Evolutionary conservation across 2,797 vertebrate species (phyloP), one percentile per base, ranked within the genome.

Genomic region (Hippopotamyrus pictus): DNA sequence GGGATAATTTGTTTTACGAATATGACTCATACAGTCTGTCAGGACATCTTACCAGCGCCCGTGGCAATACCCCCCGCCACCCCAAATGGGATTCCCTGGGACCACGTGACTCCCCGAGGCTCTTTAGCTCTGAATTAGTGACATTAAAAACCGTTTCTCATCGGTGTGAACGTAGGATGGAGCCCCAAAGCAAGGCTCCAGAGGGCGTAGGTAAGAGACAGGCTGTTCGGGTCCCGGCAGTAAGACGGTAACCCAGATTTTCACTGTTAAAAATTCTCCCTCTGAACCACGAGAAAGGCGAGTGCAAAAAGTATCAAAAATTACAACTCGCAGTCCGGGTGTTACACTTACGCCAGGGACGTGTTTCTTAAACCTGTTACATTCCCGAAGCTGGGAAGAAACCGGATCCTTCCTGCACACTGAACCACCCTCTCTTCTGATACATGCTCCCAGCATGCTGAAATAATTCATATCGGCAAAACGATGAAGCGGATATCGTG

Each of bases 241-340:
- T 11, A 51, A 85, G n/a, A 85, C 22, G 19, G 22, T 46, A 85
- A 85, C 83, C 83, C 83, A 85, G 83, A 85, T 85, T 51, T 85
- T 51, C 11, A 25, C 44, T 46, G 83, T 51, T 85, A 85, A 85
- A 85, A 85, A 85, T 85, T 25, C 83, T 85, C 17, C 46, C n/a
- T 48, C n/a, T 50, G n/a, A 85, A 53, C 5, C 69, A 7, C 5
- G 11, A 41, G 11, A 11, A 11, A 14, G 22, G 1, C 44, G 44
- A 22, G 82, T 14, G 22, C 22, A 50, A 48, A 85, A 48, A 25
- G 11, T 25, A 62, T 25, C 7, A n/a, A 85, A 50, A 85, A 51
- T 50, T 85, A 50, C 46, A 53, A 14, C 48, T 14, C 25, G 17
- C 25, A 19, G 48, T 50, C n/a, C 11, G 46, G 4, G 12, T 85